Percentiles rank a stretch among this genome's conserved stretches.
Evolutionary conservation across 2,888 invertebrate species (phyloP).

Genomic region (Melanotus villosus): DNA sequence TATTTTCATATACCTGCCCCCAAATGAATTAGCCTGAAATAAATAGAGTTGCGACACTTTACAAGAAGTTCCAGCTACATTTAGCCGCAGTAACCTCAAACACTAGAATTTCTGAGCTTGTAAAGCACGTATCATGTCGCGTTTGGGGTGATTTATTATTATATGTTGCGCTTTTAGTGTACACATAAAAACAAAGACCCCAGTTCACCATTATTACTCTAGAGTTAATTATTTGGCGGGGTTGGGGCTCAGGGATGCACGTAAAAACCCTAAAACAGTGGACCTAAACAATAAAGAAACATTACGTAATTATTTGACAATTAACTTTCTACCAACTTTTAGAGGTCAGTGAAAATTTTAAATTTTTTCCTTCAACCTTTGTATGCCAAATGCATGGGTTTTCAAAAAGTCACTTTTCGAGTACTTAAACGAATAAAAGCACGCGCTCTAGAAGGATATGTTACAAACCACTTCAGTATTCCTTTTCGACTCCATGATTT

Average conservation of each 20-base stretch:
- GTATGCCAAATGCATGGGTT: too few species aligned
- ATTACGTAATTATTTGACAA: not conserved
- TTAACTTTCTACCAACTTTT: not conserved
- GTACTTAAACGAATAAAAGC: conserved; percentile 2
- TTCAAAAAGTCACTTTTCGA: not conserved
- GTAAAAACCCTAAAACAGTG: not conserved
- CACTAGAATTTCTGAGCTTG: not conserved
- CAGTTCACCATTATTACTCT: conserved; percentile 12
- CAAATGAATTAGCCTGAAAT: too few species aligned
- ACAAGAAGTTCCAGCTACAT: not conserved
- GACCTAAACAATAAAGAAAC: not conserved
- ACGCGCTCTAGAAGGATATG: not conserved
- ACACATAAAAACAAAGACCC: conserved; percentile 11
- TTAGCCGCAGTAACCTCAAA: not conserved
- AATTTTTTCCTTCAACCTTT: too few species aligned
- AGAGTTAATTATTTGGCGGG: conserved; percentile 9
- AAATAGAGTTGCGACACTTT: not conserved
- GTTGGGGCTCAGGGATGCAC: not conserved
- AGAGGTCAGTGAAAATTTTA: too few species aligned
- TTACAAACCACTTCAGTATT: conserved; percentile 11
- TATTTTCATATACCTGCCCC: too few species aligned
- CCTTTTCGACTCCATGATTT: conserved; percentile 13
- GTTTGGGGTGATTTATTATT: conserved; percentile 19
- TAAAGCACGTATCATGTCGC: conserved; percentile 7
- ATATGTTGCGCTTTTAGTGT: conserved; percentile 18